Conservation (phyloP, 2,888 invertebrate species). For the Alitta virens region DNA sequence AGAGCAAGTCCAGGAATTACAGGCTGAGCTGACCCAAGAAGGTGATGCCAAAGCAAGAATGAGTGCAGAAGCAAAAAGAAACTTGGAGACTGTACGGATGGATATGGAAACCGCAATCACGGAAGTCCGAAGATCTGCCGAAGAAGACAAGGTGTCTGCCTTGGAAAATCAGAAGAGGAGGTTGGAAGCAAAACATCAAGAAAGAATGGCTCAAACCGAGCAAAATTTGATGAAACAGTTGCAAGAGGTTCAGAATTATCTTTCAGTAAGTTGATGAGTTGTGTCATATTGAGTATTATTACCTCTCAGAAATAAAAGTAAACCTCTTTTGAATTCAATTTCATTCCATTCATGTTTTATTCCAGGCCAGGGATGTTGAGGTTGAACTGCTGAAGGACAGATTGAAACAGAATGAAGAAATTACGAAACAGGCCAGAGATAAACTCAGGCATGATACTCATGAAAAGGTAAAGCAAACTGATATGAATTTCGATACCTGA, state of each 20-base stretch:
- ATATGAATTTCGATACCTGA: too few species aligned
- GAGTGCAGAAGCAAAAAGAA: background rate
- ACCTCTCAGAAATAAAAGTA: too few species aligned
- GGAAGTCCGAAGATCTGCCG: background rate
- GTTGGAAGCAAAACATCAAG: constrained; percentile 28
- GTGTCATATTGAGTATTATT: too few species aligned
- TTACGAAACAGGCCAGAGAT: constrained; percentile 13
- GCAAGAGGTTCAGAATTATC: constrained; percentile 15
- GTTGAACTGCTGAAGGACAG: constrained; percentile 22
- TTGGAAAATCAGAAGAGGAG: constrained; percentile 35
- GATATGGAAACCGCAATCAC: constrained; percentile 9
- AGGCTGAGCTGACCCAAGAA: constrained; percentile 14
- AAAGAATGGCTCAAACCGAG: constrained; percentile 20
- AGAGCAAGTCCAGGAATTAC: constrained; percentile 35
- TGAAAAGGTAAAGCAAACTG: constrained; percentile 18
- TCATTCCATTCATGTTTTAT: background rate
- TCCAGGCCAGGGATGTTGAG: constrained; percentile 27
- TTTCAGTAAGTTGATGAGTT: constrained; percentile 20
- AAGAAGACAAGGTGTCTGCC: constrained; percentile 12
- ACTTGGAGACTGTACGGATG: background rate
- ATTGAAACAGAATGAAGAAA: constrained; percentile 23
- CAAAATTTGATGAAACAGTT: constrained; percentile 6
- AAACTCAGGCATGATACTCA: constrained; percentile 19
- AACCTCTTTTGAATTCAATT: too few species aligned
- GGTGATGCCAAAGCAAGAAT: background rate